Evolutionary conservation across 2,888 invertebrate species (phyloP).

Genomic region (Anaspis maculata): DNA sequence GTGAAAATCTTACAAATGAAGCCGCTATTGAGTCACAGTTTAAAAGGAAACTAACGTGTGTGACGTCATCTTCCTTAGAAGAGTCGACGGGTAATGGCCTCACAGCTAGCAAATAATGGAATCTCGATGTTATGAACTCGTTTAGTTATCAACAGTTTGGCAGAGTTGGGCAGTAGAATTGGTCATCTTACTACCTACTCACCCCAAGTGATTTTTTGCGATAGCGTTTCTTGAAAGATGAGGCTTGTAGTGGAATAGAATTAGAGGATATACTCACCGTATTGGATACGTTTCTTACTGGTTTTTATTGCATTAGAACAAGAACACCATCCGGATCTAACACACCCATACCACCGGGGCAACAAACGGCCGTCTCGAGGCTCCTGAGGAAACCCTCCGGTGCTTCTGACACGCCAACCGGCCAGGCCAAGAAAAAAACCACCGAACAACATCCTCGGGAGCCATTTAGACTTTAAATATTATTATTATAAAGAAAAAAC

Average conservation of each 20-base stretch:
- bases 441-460: conserved; percentile 53
- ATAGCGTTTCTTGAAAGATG: too few species aligned
- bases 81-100: not conserved
- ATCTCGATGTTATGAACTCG: too few species aligned
- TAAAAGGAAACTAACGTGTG: too few species aligned
- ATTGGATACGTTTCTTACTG: not conserved
- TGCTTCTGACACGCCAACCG: conserved; percentile 57
- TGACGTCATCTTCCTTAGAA: not conserved
- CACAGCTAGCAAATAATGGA: too few species aligned
- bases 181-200: too few species aligned
- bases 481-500: conserved; percentile 3
- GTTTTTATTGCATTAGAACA: conserved; percentile 46
- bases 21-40: too few species aligned
- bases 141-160: too few species aligned
- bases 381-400: conserved; percentile 60
- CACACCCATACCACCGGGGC: conserved; percentile 59
- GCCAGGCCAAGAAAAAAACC: conserved; percentile 37
- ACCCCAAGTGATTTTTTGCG: too few species aligned
- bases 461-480: conserved; percentile 62
- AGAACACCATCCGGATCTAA: conserved; percentile 70
- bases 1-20: too few species aligned
- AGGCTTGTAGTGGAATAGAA: too few species aligned
- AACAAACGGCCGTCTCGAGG: conserved; percentile 54
- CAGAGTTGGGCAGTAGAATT: too few species aligned
- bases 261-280: not conserved